Base-by-base conservation (phyloP, 2,888 invertebrate genomes). In the Tetanocera ferruginea region DNA sequence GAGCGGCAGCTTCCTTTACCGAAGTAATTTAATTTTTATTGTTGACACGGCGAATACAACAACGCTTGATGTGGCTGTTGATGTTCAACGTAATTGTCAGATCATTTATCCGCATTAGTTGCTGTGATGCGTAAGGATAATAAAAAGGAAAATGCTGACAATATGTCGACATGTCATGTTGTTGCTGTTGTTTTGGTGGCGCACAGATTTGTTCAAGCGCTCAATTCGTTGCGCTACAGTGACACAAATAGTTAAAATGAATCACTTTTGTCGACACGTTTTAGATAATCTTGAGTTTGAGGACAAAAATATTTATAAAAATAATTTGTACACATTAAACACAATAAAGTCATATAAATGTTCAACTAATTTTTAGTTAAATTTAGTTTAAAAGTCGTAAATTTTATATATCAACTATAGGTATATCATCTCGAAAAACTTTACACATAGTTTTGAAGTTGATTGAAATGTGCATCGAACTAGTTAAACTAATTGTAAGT, bases 101-200 rank as follows among this genome's bases (percentile, higher is more conserved):
- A 86, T 87, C 87, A 88, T 87, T 87, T 87, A 87, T 88, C 87
- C 88, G 87, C 85, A 88, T 87, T 88, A 87, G 85, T 34, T 75
- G 57, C 64, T 76, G 43, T 76, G 78, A 78, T 76, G 80, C 79
- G 78, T 71, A 79, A 78, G 76, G 64, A 77, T 60, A 77, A 79
- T 52, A 80, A 77, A 19, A 67, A 66, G 64, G 25, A 55, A 17
- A 60, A 28, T 9, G 57, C 49, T 67, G 66, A 67, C 75, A 66
- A 75, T 55, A 75, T 75, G 75, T 75, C 67, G 75, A 75, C 66
- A 75, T 52, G n/a, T 75, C 55, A 62, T 74, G 73, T 60, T 73
- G 62, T 62, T 73, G 60, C 23, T 43, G 57, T 57, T 17, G 55
- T 51, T 51, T 57, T 60, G 43, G 55, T 43, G 57, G n/a, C 25